Evolutionary conservation across 2,888 invertebrate species (phyloP), one percentile per base, ranked within the genome.

Genomic region (Acleris literana): DNA sequence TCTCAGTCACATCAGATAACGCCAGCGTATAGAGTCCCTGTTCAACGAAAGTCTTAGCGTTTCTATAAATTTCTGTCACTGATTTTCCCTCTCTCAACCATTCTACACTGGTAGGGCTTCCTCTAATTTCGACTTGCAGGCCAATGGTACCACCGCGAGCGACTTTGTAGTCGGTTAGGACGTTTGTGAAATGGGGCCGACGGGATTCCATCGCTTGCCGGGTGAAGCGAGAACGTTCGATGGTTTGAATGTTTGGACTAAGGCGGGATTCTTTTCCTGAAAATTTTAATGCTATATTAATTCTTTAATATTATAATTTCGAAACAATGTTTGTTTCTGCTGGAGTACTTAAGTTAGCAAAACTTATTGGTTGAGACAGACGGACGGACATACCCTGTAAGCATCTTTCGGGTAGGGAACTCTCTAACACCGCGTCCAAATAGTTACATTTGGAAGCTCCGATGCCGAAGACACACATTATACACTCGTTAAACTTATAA

Each of bases 91-190:
- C 94, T 71, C 95, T 93, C 59, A 95, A 92, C 97, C 97, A 97
- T 72, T 95, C 95, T 0, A 97, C 95, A 73, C 95, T 95, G 9
- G 96, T 95, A 16, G 95, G 94, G 20, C 90, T 90, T 77, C 96
- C 96, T 81, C 94, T 94, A 44, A 96, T 95, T 84, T 97, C 96
- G 0, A 97, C 96, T 82, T 97, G 96, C 20, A 97, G 93, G 3
- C 97, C 97, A 69, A 97, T 95, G 0, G 96, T 96, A 46, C 97
- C 97, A 0, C 97, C 97, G 66, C 93, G 91, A 4, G 95, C 94
- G 0, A 97, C 96, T 63, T 94, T 94, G 77, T 95, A 95, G 78
- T 97, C 96, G 0, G 94, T 94, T 25, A 97, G 84, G 0, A 95
- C 94, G 68, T 93, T 94, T 0, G 95, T 92, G 75, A 97, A 95